A percentile compares a stretch with the other conserved stretches of the same genome.
Conservation (phyloP, 1,140 invertebrate genomes). For the Atopsyche davidsoni region DNA sequence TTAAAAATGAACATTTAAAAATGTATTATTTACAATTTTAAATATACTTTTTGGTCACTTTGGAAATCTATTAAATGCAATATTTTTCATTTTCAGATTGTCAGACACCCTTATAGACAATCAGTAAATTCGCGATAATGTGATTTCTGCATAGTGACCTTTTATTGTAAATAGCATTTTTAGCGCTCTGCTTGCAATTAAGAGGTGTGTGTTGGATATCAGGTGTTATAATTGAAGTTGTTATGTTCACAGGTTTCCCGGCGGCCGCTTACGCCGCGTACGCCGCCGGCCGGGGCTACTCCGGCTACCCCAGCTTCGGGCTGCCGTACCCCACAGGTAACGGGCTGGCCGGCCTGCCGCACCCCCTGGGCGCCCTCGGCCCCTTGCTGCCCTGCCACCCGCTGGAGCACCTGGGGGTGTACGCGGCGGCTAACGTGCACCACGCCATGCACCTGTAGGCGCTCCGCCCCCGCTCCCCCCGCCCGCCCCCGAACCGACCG, state of each 20-base stretch:
- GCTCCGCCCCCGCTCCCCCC: slow-evolving; percentile 30
- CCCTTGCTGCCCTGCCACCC: slow-evolving; percentile 59
- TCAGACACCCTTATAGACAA: neutral
- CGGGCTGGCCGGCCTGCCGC: slow-evolving; percentile 63
- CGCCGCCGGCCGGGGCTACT: slow-evolving; percentile 88
- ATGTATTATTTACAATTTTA: neutral
- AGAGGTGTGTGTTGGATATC: too few relatives aligned
- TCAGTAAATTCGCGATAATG: neutral
- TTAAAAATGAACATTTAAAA: too few relatives aligned
- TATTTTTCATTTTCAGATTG: too few relatives aligned
- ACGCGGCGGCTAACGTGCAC: slow-evolving; percentile 49
- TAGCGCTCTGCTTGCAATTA: neutral
- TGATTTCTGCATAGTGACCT: neutral
- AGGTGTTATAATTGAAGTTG: slow-evolving; percentile 32
- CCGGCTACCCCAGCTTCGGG: slow-evolving; percentile 93
- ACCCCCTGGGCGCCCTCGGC: slow-evolving; percentile 49
- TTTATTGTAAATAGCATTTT: neutral
- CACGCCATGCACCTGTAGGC: slow-evolving; percentile 82
- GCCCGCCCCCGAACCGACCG: slow-evolving; percentile 33
- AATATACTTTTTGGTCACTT: neutral
- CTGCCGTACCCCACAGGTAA: slow-evolving; percentile 95
- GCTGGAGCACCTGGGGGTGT: slow-evolving; percentile 57
- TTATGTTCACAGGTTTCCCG: slow-evolving; percentile 78
- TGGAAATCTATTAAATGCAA: too few relatives aligned
- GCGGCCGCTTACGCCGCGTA: slow-evolving; percentile 88